Conservation (phyloP, 2,888 invertebrate species). For the Saturnia japonica region DNA sequence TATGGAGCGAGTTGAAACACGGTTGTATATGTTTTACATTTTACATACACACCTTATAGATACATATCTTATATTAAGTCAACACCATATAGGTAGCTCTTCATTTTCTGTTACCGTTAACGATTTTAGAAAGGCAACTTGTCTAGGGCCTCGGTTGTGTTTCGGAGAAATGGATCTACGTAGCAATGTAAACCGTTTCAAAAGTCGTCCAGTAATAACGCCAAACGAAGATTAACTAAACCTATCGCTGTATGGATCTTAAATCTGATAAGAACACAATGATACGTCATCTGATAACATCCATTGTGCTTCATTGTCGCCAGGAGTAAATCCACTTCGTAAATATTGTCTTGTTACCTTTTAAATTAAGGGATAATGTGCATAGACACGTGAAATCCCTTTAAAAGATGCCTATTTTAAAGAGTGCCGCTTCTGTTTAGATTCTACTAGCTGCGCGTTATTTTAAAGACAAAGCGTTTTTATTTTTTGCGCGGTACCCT, state of each 20-base stretch:
- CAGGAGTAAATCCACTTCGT: background rate
- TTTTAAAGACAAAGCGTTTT: no score
- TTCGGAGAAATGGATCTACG: background rate
- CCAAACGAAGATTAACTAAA: background rate
- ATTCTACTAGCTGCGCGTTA: no score
- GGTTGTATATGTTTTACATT: no score
- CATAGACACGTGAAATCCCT: constrained; percentile 33
- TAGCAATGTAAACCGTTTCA: background rate
- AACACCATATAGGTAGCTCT: no score
- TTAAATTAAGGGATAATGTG: constrained; percentile 25
- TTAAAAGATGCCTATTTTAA: constrained; percentile 29
- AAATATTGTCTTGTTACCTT: constrained; percentile 18
- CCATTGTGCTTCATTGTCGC: constrained; percentile 3
- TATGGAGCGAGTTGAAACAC: no score
- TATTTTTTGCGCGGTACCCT: no score
- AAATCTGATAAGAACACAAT: constrained; percentile 10
- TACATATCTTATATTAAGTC: no score
- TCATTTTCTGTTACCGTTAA: no score
- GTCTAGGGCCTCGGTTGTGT: no score
- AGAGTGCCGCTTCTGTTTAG: constrained; percentile 14
- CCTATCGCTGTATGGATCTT: background rate
- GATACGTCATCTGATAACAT: constrained; percentile 1
- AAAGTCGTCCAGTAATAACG: background rate
- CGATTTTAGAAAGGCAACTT: no score
- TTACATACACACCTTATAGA: no score